Evolutionary conservation across 2,888 invertebrate species (phyloP).

Genomic region (Brachypterus glaber): DNA sequence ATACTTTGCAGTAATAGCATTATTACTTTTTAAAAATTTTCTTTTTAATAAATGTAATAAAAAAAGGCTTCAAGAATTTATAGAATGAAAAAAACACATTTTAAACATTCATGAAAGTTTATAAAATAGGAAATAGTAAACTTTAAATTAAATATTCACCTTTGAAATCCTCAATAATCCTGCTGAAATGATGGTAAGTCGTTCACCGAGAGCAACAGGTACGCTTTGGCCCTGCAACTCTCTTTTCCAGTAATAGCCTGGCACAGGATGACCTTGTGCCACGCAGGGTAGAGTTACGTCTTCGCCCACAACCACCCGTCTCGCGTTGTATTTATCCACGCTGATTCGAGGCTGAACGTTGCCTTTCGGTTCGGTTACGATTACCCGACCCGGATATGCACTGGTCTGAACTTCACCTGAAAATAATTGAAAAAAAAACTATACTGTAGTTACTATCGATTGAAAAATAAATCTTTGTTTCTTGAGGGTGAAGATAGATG

Average conservation of each 20-base stretch:
- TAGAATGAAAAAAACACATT: not conserved
- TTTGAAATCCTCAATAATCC: conserved; percentile 59
- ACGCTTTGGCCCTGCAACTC: conserved; percentile 60
- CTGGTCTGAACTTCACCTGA: conserved; percentile 50
- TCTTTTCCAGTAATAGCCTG: conserved; percentile 71
- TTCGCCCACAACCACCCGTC: conserved; percentile 59
- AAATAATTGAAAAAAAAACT: too few relatives aligned
- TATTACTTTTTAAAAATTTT: too few relatives aligned
- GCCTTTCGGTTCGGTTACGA: conserved; percentile 67
- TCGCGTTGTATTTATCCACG: conserved; percentile 59
- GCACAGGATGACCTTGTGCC: conserved; percentile 73
- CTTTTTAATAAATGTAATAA: too few relatives aligned
- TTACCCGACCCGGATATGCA: conserved; percentile 54
- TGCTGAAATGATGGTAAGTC: conserved; percentile 49
- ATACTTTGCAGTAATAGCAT: too few relatives aligned
- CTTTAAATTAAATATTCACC: conserved; percentile 34
- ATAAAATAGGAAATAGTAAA: too few relatives aligned
- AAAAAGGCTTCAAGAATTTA: too few relatives aligned
- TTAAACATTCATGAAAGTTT: too few relatives aligned
- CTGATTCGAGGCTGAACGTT: conserved; percentile 64
- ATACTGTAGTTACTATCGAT: too few relatives aligned
- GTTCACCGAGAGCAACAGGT: conserved; percentile 57
- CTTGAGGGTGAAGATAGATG: too few relatives aligned
- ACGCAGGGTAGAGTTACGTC: conserved; percentile 69
- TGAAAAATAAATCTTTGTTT: too few relatives aligned